Evolutionary conservation across 2,113 vertebrate genomes (phyloP).

Genomic region (Seriola rivoliana): DNA sequence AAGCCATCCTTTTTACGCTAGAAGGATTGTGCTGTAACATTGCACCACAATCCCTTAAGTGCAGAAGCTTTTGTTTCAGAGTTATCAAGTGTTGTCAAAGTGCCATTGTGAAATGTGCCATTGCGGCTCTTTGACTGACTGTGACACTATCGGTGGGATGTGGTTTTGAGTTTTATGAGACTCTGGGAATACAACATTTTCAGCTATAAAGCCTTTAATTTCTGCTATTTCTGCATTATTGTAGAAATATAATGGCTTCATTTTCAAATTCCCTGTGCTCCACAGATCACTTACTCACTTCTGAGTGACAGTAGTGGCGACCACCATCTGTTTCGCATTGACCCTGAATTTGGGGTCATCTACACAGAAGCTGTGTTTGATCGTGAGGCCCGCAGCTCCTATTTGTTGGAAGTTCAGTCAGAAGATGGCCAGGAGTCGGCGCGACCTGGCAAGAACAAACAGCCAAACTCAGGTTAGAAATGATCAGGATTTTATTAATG

Average conservation of each 20-base stretch:
- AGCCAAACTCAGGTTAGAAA: slow-evolving; percentile 89
- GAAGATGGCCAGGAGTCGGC: slow-evolving; percentile 90
- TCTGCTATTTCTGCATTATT: slow-evolving; percentile 21
- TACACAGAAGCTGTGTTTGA: slow-evolving; percentile 90
- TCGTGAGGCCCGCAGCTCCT: slow-evolving; percentile 89
- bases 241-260: slow-evolving; percentile 5
- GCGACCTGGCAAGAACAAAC: slow-evolving; percentile 89
- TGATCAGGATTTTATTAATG: background rate
- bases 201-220: slow-evolving; percentile 30
- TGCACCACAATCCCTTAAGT: slow-evolving; percentile 3
- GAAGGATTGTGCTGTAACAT: slow-evolving; percentile 26
- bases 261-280: slow-evolving; percentile 40
- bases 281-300: slow-evolving; percentile 90
- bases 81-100: slow-evolving; percentile 21
- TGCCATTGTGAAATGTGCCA: slow-evolving; percentile 17
- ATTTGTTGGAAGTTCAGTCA: slow-evolving; percentile 90
- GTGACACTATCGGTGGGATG: slow-evolving; percentile 25
- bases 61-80: slow-evolving; percentile 32
- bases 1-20: slow-evolving; percentile 9
- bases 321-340: slow-evolving; percentile 87
- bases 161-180: slow-evolving; percentile 24
- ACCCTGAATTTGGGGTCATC: slow-evolving; percentile 87
- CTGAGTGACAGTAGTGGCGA: slow-evolving; percentile 90
- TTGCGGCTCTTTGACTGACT: slow-evolving; percentile 32
- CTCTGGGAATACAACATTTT: slow-evolving; percentile 44